Conservation (phyloP, 2,113 vertebrate species). For the Glaucomys volans region DNA sequence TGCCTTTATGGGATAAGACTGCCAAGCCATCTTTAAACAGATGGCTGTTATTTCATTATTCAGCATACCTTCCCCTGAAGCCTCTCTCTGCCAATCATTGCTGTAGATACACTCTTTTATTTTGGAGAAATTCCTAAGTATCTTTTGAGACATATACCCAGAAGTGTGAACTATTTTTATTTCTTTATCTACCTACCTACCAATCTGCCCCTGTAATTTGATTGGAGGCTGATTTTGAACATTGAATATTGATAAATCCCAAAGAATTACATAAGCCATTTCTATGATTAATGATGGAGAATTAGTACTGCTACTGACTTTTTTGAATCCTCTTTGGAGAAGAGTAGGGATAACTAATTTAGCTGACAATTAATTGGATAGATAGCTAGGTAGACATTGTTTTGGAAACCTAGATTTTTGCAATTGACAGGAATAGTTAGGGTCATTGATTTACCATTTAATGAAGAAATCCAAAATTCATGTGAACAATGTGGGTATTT, state of each 20-base stretch:
- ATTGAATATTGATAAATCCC: not conserved
- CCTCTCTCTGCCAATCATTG: conserved; percentile 69
- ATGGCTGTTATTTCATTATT: conserved; percentile 76
- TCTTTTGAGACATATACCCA: conserved; percentile 52
- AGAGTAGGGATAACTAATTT: not conserved
- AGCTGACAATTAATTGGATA: not conserved
- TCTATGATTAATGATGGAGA: not conserved
- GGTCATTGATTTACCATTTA: not conserved
- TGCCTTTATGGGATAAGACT: conserved; percentile 44
- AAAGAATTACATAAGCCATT: not conserved
- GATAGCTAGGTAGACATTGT: not conserved
- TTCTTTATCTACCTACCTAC: conserved; percentile 3
- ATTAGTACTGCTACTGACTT: not conserved
- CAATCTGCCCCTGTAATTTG: conserved; percentile 24
- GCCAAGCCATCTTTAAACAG: conserved; percentile 71
- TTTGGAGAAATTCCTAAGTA: conserved; percentile 47
- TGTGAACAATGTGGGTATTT: not conserved
- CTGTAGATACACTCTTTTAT: conserved; percentile 49
- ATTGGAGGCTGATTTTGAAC: not conserved
- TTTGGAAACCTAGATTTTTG: not conserved
- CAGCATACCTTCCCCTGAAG: conserved; percentile 66
- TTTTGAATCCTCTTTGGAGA: not conserved
- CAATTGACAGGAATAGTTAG: conserved; percentile 1
- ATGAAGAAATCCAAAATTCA: not conserved
- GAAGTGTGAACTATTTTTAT: conserved; percentile 25